phyloP scores from a whole-genome alignment of 2,888 invertebrate genomes.

The Cartodere bifasciata region DNA sequence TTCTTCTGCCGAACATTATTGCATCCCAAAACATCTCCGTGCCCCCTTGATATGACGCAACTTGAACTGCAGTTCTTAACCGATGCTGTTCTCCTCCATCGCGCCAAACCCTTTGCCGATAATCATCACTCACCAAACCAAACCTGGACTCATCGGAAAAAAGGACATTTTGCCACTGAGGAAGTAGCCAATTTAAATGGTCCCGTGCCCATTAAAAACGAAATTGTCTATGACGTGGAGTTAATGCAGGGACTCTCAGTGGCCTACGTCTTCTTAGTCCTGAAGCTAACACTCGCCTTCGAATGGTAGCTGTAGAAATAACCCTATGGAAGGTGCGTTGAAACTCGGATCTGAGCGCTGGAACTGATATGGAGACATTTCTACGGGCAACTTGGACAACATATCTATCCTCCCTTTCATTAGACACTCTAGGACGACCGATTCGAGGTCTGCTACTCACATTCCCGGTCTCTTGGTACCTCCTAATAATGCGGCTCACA shows the following conservation, averaged over 20 bases:
- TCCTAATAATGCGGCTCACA: too few relatives aligned
- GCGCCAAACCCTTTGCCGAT: too few relatives aligned
- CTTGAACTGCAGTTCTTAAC: too few relatives aligned
- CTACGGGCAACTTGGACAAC: too few relatives aligned
- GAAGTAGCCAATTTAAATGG: conserved; percentile 3
- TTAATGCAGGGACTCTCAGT: conserved; percentile 5
- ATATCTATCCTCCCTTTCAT: too few relatives aligned
- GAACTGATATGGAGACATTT: too few relatives aligned
- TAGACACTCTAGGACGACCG: too few relatives aligned
- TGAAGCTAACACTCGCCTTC: conserved; percentile 1
- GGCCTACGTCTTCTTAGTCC: conserved; percentile 3
- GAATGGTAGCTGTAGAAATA: background rate
- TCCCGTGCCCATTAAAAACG: conserved; percentile 4
- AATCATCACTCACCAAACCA: too few relatives aligned
- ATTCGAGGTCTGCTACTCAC: too few relatives aligned
- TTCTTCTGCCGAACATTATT: conserved; percentile 2
- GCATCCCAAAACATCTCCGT: conserved; percentile 1
- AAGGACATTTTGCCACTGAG: conserved; percentile 5
- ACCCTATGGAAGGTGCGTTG: background rate
- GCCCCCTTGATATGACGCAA: background rate
- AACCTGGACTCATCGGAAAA: conserved; percentile 1
- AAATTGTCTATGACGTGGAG: background rate
- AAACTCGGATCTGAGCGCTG: background rate
- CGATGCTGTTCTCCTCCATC: too few relatives aligned
- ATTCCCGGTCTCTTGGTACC: too few relatives aligned